Conservation (phyloP, 2,113 vertebrate genomes). For the Strigops habroptila region DNA sequence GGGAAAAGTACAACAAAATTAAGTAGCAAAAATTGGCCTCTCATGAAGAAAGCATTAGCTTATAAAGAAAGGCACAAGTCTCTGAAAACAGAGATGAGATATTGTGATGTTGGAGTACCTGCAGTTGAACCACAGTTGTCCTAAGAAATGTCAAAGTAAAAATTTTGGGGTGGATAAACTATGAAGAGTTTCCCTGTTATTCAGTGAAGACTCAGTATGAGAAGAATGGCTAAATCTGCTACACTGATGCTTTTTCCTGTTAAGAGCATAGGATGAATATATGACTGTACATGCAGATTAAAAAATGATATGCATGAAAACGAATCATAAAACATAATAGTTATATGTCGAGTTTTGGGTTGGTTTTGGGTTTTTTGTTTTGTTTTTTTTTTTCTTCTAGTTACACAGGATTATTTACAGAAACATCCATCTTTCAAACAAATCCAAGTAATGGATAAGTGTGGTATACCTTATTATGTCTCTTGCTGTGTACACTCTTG, state of each 20-base stretch:
- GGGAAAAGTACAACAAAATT: neutral
- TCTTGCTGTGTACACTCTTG: slow-evolving; percentile 4
- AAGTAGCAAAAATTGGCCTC: neutral
- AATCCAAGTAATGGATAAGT: slow-evolving; percentile 10
- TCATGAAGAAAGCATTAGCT: neutral
- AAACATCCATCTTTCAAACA: neutral
- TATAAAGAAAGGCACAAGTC: neutral
- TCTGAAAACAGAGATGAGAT: neutral
- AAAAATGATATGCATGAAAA: neutral
- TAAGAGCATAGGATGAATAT: neutral
- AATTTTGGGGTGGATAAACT: neutral
- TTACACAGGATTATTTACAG: slow-evolving; percentile 15
- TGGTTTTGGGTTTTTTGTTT: neutral
- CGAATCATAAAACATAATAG: neutral
- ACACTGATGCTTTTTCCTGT: neutral
- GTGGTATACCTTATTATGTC: slow-evolving; percentile 23
- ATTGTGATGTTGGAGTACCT: neutral
- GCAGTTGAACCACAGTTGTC: neutral
- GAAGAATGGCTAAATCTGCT: neutral
- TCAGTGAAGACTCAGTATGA: neutral
- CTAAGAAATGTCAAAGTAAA: neutral
- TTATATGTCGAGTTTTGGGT: neutral
- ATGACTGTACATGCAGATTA: neutral
- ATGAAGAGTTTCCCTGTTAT: neutral
- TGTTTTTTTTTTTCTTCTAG: neutral